Conservation (phyloP, 2,888 invertebrate genomes). For the Aleiodes testaceus region DNA sequence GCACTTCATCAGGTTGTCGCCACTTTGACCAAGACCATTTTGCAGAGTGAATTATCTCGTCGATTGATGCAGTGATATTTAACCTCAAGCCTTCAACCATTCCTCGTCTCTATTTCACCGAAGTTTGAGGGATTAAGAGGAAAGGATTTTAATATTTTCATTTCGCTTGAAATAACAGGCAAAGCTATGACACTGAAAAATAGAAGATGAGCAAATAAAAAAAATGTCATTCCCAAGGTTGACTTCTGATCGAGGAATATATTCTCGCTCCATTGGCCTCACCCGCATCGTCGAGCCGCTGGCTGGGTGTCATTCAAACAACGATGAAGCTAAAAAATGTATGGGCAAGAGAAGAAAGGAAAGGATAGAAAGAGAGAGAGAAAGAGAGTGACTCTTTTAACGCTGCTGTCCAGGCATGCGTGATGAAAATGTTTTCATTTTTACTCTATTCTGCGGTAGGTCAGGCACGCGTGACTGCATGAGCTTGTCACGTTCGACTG, state of each 20-base stretch:
- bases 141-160: not conserved
- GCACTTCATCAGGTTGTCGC: constrained; percentile 40
- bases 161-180: not conserved
- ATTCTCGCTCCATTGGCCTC: constrained; percentile 21
- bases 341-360: too few relatives aligned
- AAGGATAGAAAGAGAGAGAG: not conserved
- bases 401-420: not conserved
- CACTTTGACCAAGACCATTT: constrained; percentile 33
- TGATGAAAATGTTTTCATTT: constrained; percentile 16
- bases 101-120: not conserved
- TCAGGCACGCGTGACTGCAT: constrained; percentile 29
- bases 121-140: not conserved
- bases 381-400: not conserved
- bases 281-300: not conserved
- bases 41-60: not conserved
- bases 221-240: not conserved
- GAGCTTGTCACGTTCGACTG: not conserved
- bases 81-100: not conserved
- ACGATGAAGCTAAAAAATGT: too few relatives aligned
- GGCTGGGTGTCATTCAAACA: not conserved
- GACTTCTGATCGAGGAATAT: constrained; percentile 19
- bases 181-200: not conserved
- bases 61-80: constrained; percentile 3
- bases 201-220: not conserved
- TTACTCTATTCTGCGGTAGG: not conserved